Evolutionary conservation across 2,888 invertebrate species (phyloP).

Genomic region (Eucera pruinosa): DNA sequence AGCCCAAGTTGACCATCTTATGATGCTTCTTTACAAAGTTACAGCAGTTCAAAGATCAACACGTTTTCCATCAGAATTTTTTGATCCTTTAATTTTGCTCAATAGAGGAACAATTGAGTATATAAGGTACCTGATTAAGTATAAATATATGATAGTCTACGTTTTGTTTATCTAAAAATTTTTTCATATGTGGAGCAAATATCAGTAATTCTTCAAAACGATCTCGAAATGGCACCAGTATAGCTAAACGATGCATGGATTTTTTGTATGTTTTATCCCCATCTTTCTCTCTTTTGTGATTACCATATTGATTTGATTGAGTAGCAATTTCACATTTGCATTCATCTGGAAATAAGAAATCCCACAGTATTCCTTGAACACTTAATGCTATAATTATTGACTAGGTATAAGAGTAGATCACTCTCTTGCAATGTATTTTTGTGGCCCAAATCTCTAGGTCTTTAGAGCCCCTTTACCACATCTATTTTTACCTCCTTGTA

Average conservation of each 20-base stretch:
- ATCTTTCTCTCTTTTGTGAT: conserved; percentile 45
- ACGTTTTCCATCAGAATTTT: too few species aligned
- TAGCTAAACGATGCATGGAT: conserved; percentile 88
- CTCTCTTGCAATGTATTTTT: too few species aligned
- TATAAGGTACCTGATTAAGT: conserved; percentile 93
- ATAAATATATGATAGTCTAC: conserved; percentile 94
- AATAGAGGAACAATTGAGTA: too few species aligned
- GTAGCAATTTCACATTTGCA: conserved; percentile 73
- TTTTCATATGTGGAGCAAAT: conserved; percentile 95
- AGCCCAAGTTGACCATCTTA: too few species aligned
- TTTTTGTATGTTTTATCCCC: conserved; percentile 41
- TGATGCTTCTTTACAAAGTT: too few species aligned
- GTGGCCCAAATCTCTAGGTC: too few species aligned
- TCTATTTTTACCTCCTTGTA: too few species aligned
- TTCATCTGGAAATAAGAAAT: conserved; percentile 71
- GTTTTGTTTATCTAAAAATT: conserved; percentile 92
- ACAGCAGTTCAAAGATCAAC: too few species aligned
- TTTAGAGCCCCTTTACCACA: too few species aligned
- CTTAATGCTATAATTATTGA: not conserved
- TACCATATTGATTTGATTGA: conserved; percentile 42
- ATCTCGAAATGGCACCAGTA: conserved; percentile 97
- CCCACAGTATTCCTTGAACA: not conserved
- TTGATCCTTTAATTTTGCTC: too few species aligned
- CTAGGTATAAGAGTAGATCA: too few species aligned
- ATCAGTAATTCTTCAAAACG: conserved; percentile 97